These are phyloP conservation scores for Ophion costatus DNA, from an alignment of 2,888 invertebrate genomes.

Conservation along the genomic window DNA sequence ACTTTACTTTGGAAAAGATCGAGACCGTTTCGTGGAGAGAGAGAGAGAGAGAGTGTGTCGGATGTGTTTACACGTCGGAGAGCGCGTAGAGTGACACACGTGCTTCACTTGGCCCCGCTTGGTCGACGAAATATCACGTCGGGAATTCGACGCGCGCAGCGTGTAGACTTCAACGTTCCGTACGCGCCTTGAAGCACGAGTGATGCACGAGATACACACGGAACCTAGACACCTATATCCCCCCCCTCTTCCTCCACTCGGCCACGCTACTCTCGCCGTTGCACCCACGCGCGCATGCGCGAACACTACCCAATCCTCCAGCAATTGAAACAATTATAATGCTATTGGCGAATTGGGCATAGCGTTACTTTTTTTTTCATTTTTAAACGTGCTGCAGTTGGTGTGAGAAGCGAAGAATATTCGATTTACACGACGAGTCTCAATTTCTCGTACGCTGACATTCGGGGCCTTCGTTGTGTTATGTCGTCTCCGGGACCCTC, in stretches of 20 bases:
- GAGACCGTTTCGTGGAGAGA: too few relatives aligned
- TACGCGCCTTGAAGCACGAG: conserved; percentile 7
- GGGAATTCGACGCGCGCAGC: too few relatives aligned
- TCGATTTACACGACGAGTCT: neutral
- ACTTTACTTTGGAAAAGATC: neutral
- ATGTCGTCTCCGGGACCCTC: too few relatives aligned
- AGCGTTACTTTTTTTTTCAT: neutral
- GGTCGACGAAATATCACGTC: too few relatives aligned
- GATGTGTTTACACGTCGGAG: too few relatives aligned
- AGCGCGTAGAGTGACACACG: too few relatives aligned
- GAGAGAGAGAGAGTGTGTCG: too few relatives aligned
- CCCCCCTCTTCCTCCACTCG: conserved; percentile 3
- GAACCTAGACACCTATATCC: conserved; percentile 32
- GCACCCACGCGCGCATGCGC: conserved; percentile 14
- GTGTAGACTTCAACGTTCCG: neutral
- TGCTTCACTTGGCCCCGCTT: too few relatives aligned
- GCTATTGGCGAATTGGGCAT: neutral
- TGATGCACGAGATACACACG: conserved; percentile 4
- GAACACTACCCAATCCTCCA: neutral
- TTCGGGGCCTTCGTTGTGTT: too few relatives aligned
- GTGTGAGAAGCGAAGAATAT: neutral
- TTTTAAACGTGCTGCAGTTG: neutral
- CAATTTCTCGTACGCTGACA: too few relatives aligned
- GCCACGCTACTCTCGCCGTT: conserved; percentile 7
- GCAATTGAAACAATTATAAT: neutral